Evolutionary conservation across 2,113 vertebrate species (phyloP), one percentile per base, ranked within the genome.

Genomic region (Diadophis punctatus): DNA sequence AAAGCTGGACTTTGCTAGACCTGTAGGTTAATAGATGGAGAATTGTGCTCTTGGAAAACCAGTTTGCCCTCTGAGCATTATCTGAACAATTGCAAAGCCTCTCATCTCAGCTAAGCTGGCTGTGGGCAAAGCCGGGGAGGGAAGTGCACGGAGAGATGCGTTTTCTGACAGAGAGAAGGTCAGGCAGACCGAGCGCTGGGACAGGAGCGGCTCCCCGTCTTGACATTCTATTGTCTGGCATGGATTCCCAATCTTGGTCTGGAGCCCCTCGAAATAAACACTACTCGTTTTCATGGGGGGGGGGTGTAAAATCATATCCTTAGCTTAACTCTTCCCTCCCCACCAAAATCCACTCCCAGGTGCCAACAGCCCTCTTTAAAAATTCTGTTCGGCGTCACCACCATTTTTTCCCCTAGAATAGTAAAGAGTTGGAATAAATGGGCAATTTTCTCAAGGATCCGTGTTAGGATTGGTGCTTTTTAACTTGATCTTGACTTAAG

Each of bases 131-230:
- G 91, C 56, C 90, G 91, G 94, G 46, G 93, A 60, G 90, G 51
- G 90, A 88, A 68, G 86, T 93, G 93, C 93, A 88, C 90, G 87
- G 95, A 96, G 94, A 94, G 96, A 95, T 86, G 89, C 34, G 34
- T 96, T 96, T 96, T 94, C 96, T 94, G 95, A 94, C 96, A 94
- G 94, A 0, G n/a, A 96, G 96, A 96, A 97, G 96, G 97, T 97
- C 95, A 94, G 86, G 86, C 12, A 12, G 93, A 92, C 88, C 22
- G n/a, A 94, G 91, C 46, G 84, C 90, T 3, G 93, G 91, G 95
- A 94, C 89, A 63, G 23, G 60, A 68, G 95, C 93, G 92, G 87
- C 0, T 56, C 95, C 85, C 85, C 0, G 7, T 94, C 86, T 14
- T 0, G 9, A 94, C 92, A 94, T 90, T 95, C 91, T 94, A 93